Base-by-base conservation (phyloP, 2,888 invertebrate species). In the Drosophila infuscata region DNA sequence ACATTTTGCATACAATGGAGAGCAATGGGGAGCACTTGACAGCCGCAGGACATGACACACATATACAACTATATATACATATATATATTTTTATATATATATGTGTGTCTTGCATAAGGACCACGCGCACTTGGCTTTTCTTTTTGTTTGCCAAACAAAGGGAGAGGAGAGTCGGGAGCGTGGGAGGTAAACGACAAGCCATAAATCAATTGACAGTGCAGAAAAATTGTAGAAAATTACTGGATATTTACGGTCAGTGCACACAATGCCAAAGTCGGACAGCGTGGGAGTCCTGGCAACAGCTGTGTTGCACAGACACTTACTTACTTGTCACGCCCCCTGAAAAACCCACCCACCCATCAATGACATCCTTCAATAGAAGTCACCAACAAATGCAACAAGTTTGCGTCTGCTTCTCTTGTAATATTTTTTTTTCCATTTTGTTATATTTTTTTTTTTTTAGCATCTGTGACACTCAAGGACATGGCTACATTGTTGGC, bases 201-300 rank as follows among this genome's bases (percentile, higher is more conserved):
- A 86, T 86, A 86, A 86, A 86, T 86, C 86, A 86, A 86, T 86
- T 81, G 90, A 69, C 74, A 89, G 79, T 69, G 89, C 73, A 75
- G 84, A 90, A 81, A 89, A 86, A 89, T 87, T 86, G 82, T 73
- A 81, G 82, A 88, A 89, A 86, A 86, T 90, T 88, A 81, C 90
- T 86, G 76, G 84, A 79, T 88, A 86, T 88, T 88, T 89, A 81
- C 89, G 89, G 89, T 83, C 83, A 84, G 75, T 69, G 53, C 83
- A 85, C 80, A 82, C 85, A 85, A 75, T 41, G 41, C 53, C 25
- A 38, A 56, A 38, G 54, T 17, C 38, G 36, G 29, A 46, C 30
- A 20, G 41, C 20, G 57, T 30, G 57, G 57, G 20, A 20, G 64
- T 51, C 58, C 51, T 70, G 76, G 61, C 61, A 71, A 76, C 67